Conservation (phyloP, 1,140 invertebrate genomes). For the Philopotamus ludificatus region DNA sequence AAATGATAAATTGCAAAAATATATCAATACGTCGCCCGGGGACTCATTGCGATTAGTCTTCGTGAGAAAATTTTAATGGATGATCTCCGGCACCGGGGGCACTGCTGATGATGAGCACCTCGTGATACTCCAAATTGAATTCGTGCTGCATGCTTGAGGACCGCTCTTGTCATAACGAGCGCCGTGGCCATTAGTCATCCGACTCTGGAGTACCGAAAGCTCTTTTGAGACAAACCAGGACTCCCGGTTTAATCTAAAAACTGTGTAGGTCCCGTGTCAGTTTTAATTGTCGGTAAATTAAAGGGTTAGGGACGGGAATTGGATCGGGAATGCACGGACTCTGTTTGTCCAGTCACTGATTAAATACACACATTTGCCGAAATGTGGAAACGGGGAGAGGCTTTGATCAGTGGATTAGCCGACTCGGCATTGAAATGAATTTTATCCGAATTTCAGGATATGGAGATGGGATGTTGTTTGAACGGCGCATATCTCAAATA, state of each 20-base stretch:
- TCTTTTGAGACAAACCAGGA: background rate
- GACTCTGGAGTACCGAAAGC: background rate
- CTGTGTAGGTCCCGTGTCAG: constrained; percentile 15
- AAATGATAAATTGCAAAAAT: too few species aligned
- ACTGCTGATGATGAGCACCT: constrained; percentile 11
- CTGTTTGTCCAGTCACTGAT: too few species aligned
- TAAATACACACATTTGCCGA: background rate
- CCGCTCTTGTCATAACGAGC: background rate
- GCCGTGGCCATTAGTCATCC: constrained; percentile 31
- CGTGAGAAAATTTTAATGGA: background rate
- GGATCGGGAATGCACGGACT: too few species aligned
- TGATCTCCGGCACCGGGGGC: constrained; percentile 10
- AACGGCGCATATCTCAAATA: background rate
- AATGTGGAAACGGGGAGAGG: background rate
- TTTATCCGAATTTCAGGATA: background rate
- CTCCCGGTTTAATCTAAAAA: constrained; percentile 21
- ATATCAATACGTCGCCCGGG: too few species aligned
- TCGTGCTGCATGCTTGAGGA: constrained; percentile 36
- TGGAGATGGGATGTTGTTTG: background rate
- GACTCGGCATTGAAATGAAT: background rate
- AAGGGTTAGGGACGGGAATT: too few species aligned
- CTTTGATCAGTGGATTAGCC: background rate
- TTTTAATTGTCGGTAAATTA: constrained; percentile 14
- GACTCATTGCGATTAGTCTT: background rate
- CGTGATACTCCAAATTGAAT: constrained; percentile 39